Conservation (phyloP, 2,797 vertebrate genomes). For the Columba guinea region DNA sequence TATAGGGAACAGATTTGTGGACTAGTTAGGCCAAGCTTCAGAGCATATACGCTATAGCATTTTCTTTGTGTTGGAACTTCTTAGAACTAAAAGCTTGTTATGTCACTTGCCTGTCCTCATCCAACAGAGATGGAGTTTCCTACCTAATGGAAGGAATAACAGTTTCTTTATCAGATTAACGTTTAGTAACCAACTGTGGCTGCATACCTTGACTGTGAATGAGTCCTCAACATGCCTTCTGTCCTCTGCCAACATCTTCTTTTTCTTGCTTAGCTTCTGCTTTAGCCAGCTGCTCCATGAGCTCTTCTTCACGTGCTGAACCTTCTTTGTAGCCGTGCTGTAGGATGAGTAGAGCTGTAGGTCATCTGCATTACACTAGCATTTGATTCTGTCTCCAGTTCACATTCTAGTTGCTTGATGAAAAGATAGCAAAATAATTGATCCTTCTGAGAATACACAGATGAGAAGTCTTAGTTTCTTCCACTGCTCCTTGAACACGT, state of each 20-base stretch:
- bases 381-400: background rate
- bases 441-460: constrained; percentile 17
- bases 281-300: constrained; percentile 47
- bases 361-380: constrained; percentile 22
- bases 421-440: constrained; percentile 9
- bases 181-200: background rate
- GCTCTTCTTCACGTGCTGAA: background rate
- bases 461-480: constrained; percentile 4
- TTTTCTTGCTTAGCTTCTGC: constrained; percentile 56
- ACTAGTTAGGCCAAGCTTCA: background rate
- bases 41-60: background rate
- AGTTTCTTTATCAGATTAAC: background rate
- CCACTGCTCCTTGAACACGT: background rate
- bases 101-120: background rate
- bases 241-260: constrained; percentile 21
- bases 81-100: background rate
- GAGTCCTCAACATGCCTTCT: constrained; percentile 30
- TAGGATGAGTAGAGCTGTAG: constrained; percentile 36
- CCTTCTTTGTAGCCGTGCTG: constrained; percentile 36
- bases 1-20: background rate
- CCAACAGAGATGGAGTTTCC: background rate
- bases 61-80: background rate
- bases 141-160: background rate
- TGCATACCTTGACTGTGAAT: background rate
- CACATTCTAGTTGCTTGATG: background rate